Conservation (phyloP, 2,888 invertebrate species). For the Halictus quadricinctus region DNA sequence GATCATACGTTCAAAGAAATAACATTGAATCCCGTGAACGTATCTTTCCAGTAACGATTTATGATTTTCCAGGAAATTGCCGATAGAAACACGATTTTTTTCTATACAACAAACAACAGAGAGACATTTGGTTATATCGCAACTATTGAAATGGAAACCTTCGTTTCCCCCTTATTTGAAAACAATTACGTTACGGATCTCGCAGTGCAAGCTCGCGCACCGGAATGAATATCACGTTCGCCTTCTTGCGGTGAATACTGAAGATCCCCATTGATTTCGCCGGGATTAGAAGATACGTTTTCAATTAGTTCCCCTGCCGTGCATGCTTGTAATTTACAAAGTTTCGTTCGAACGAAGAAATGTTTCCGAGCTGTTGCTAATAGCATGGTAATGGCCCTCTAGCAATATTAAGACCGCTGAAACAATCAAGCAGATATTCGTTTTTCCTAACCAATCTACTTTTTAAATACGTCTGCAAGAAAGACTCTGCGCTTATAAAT, state of each 20-base stretch:
- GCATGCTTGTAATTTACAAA: not conserved
- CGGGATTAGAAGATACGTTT: conserved; percentile 1
- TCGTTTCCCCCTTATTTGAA: conserved; percentile 3
- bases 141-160: not conserved
- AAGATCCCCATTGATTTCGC: conserved; percentile 2
- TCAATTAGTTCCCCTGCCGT: conserved; percentile 18
- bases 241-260: conserved; percentile 8
- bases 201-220: not conserved
- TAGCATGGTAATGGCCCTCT: not conserved
- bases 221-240: conserved; percentile 21
- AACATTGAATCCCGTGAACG: no score
- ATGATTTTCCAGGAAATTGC: not conserved
- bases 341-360: not conserved
- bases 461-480: not conserved
- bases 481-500: not conserved
- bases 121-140: not conserved
- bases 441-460: not conserved
- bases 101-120: not conserved
- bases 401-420: not conserved
- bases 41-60: no score
- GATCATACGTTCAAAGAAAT: not conserved
- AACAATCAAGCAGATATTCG: not conserved
- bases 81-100: not conserved
- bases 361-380: not conserved
- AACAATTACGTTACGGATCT: conserved; percentile 15